These are phyloP conservation scores for Helicolenus hilgendorfi DNA, from an alignment of 2,797 vertebrate species.

Conservation along the genomic window DNA sequence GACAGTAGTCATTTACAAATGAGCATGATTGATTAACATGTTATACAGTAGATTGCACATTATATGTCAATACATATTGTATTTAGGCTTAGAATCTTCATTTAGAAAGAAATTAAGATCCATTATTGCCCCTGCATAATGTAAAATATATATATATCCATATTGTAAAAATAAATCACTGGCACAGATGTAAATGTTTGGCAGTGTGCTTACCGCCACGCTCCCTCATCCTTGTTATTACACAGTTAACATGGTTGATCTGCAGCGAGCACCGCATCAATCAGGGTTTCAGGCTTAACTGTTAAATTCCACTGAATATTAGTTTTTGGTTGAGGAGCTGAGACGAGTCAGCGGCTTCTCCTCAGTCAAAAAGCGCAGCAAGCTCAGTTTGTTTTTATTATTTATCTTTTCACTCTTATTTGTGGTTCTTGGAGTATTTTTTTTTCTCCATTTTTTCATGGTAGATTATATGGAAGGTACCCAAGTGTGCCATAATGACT, in stretches of 20 bases:
- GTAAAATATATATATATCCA: not conserved
- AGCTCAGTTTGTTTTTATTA: conserved; percentile 32
- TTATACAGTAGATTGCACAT: not conserved
- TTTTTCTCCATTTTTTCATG: conserved; percentile 4
- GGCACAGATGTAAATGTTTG: conserved; percentile 18
- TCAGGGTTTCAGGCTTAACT: conserved; percentile 14
- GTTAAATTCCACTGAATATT: conserved; percentile 33
- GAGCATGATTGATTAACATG: conserved; percentile 84
- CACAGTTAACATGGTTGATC: conserved; percentile 18
- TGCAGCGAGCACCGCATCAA: conserved; percentile 1
- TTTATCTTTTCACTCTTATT: conserved; percentile 23
- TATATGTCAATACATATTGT: not conserved
- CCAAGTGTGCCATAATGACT: conserved; percentile 39
- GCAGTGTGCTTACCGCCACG: not conserved
- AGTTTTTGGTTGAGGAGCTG: conserved; percentile 21
- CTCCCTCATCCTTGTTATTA: conserved; percentile 10
- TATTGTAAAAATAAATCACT: conserved; percentile 15
- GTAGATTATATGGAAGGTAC: conserved; percentile 33
- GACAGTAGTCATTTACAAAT: conserved; percentile 71
- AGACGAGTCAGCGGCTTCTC: conserved; percentile 2
- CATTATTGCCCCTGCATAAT: not conserved
- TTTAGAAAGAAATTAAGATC: not conserved
- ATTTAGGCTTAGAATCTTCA: not conserved
- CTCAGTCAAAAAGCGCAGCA: conserved; percentile 8
- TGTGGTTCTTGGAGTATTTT: conserved; percentile 10